Evolutionary conservation across 2,888 invertebrate genomes (phyloP).

Genomic region (Luffia ferchaultella): DNA sequence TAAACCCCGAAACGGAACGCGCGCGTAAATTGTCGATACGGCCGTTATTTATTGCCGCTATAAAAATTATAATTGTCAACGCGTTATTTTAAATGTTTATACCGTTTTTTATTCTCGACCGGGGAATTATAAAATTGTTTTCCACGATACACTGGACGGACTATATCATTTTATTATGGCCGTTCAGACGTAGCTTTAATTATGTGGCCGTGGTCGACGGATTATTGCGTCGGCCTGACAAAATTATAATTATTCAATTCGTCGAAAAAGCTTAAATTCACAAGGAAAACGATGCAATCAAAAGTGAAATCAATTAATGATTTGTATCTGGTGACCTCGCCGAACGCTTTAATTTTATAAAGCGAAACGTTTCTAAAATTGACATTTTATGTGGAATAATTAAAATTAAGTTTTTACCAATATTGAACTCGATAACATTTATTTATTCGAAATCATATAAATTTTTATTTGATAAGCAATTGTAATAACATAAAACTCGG

Average conservation of each 20-base stretch:
- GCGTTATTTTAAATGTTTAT: conserved; percentile 16
- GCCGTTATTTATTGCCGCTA: conserved; percentile 18
- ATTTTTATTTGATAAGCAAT: too few relatives aligned
- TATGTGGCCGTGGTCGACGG: neutral
- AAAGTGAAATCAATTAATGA: too few relatives aligned
- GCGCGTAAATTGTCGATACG: conserved; percentile 10
- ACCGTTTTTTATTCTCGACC: conserved; percentile 13
- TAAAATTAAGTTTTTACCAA: neutral
- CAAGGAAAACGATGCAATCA: neutral
- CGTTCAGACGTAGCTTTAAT: neutral
- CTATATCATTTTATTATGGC: neutral
- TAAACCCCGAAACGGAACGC: neutral
- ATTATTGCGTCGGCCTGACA: too few relatives aligned
- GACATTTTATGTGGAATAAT: neutral
- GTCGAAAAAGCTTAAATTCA: too few relatives aligned
- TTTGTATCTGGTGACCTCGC: too few relatives aligned
- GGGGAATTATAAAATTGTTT: conserved; percentile 5
- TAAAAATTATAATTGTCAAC: conserved; percentile 24
- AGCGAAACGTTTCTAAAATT: too few relatives aligned
- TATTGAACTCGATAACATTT: too few relatives aligned
- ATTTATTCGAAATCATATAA: too few relatives aligned
- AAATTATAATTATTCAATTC: too few relatives aligned
- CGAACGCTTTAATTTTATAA: too few relatives aligned
- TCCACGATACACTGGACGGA: neutral
- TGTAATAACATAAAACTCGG: neutral